These are phyloP conservation scores for Typhlichthys subterraneus DNA, from an alignment of 2,797 vertebrate genomes.

Conservation along the genomic window DNA sequence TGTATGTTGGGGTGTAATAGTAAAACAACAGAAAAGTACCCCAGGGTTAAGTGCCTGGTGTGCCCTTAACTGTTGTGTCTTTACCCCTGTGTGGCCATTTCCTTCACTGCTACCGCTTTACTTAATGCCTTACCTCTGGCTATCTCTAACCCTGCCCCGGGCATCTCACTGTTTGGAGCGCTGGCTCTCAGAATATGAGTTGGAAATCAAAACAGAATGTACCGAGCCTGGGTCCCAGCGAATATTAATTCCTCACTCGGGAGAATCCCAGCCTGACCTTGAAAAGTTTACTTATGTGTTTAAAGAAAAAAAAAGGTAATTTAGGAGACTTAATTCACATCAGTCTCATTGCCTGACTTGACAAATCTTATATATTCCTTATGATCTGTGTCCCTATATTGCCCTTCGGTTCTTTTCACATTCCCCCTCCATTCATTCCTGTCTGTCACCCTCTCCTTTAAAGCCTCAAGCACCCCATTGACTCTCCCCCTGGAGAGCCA, in stretches of 20 bases:
- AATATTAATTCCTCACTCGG: constrained; percentile 35
- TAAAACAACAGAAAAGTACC: no score
- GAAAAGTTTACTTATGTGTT: constrained; percentile 36
- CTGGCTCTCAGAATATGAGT: constrained; percentile 42
- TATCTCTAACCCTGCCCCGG: constrained; percentile 45
- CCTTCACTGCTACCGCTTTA: constrained; percentile 29
- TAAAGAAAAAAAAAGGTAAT: constrained; percentile 22
- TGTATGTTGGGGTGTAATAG: no score
- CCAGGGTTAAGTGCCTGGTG: not conserved
- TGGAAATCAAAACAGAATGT: constrained; percentile 20
- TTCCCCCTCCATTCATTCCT: constrained; percentile 22
- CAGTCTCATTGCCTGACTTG: constrained; percentile 15
- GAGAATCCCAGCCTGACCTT: constrained; percentile 26
- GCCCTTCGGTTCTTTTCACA: constrained; percentile 24
- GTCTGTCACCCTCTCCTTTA: constrained; percentile 28
- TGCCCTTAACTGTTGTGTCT: constrained; percentile 15
- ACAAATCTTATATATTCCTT: constrained; percentile 37
- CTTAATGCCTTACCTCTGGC: constrained; percentile 41
- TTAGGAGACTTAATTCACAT: constrained; percentile 14
- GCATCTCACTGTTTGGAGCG: constrained; percentile 41
- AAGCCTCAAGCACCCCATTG: constrained; percentile 37
- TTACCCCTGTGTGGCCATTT: constrained; percentile 7
- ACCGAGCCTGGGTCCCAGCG: constrained; percentile 2
- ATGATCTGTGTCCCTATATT: constrained; percentile 28
- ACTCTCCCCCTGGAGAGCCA: constrained; percentile 51